A percentile compares a stretch with the other conserved stretches of the same genome.
Evolutionary conservation across 2,797 vertebrate genomes (phyloP).

Genomic region (Labeo calbasu): DNA sequence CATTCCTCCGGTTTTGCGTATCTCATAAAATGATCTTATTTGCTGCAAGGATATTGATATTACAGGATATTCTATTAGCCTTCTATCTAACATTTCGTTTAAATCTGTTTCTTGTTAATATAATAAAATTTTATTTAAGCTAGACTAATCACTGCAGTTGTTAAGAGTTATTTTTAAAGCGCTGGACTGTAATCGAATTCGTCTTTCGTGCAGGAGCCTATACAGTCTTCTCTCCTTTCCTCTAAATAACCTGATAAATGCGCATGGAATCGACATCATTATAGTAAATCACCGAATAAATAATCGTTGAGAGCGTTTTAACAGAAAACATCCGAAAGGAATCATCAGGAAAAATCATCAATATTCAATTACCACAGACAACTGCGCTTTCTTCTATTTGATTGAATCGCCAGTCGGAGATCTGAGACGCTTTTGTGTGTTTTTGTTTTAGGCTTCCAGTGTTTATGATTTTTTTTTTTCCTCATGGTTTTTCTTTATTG

Average conservation of each 20-base stretch:
- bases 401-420: conserved; percentile 1
- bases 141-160: not conserved
- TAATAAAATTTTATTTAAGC: not conserved
- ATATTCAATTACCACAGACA: not conserved
- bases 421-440: not conserved
- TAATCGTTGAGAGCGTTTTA: not conserved
- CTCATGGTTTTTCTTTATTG: conserved; percentile 19
- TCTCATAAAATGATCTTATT: not conserved
- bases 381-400: not conserved
- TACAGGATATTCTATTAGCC: not conserved
- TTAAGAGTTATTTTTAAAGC: not conserved
- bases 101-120: conserved; percentile 3
- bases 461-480: not conserved
- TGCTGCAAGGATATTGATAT: not conserved
- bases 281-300: not conserved
- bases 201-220: not conserved
- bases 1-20: not conserved
- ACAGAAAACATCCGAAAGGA: not conserved
- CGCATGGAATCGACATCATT: not conserved
- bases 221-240: not conserved
- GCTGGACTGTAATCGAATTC: not conserved
- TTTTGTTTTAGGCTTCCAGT: conserved; percentile 19
- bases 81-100: not conserved
- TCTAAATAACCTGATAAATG: not conserved
- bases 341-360: not conserved